Evolutionary conservation across 2,113 vertebrate genomes (phyloP), one percentile per base, ranked within the genome.

Genomic region (Oryzias javanicus): DNA sequence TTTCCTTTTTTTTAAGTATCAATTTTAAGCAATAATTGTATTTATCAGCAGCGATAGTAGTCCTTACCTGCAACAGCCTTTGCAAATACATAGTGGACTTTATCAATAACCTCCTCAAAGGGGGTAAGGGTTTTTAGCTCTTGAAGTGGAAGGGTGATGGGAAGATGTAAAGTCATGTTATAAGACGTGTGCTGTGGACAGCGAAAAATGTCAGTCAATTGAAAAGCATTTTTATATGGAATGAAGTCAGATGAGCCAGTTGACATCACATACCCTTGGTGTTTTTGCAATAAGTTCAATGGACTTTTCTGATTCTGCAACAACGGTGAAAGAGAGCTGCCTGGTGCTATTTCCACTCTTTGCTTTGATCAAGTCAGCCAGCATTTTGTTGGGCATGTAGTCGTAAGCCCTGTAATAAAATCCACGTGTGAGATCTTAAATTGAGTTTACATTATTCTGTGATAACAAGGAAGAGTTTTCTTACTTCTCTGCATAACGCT

Each of bases 241-340:
- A n/a, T n/a, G n/a, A n/a, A n/a, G n/a, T n/a, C 56, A 14, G 20
- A 6, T 17, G 20, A 61, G 49, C 0, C 46, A 42, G 7, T 19
- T 12, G 15, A 55, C 53, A 41, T 47, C 14, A 60, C 42, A 27
- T 91, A 93, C 92, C 61, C 49, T 64, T 70, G 91, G 90, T 59
- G 86, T 52, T 76, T 88, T 92, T 61, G 89, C 27, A 61, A 94
- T 83, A 17, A 93, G 0, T 35, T 91, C 82, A 52, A 89, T 54
- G 0, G 57, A 86, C 49, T 47, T 90, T 17, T 86, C 77, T 80
- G 86, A 85, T 61, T 81, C 71, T 46, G 89, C 78, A 76, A 90
- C 81, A 20, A 91, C 44, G 0, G 90, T 85, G 4, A 91, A 0
- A 18, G 65, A 88, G 42, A 90, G 60, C 78, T 93, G 87, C 41